Base-by-base conservation (phyloP, 1,140 invertebrate genomes). In the Lepidurus arcticus region DNA sequence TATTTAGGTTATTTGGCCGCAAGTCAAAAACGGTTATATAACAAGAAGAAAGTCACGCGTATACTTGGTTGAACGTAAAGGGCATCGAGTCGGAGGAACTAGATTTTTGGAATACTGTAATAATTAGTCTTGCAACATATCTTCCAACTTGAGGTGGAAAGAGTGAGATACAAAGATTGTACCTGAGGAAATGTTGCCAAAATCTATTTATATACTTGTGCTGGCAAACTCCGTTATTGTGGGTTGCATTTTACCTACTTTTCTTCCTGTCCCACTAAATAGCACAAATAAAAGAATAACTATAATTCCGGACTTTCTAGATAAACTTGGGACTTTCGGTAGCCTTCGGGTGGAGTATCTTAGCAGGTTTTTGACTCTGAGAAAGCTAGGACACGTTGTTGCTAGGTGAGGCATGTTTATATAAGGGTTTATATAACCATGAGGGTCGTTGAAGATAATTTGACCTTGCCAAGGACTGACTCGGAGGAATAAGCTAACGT, bases 271-370 rank as follows among this genome's bases (percentile, higher is more conserved):
- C 34, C 34, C 34, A 4, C 34, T 65, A 16, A 7, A 65, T 13
- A n/a, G 53, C n/a, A 65, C 1, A 4, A 65, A 10, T 16, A 21
- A 65, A 65, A 65, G 53, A 13, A 65, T 13, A 65, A 65, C 21
- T 65, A 53, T 53, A n/a, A 65, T 65, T 5, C 21, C 16, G 4
- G n/a, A 21, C 53, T 65, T 65, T 13, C 21, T n/a, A 65, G 53
- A n/a, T 65, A n/a, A 65, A 65, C 53, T 65, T 65, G 53, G 53
- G 53, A 65, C 53, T 65, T 65, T 65, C 13, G 13, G 53, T 13
- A 11, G 9, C 53, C 34, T 4, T 65, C 13, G 16, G 53, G 53
- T 21, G 6, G 53, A 65, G 53, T 65, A 65, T 65, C 16, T 65
- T 65, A 65, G 53, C 53, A 13, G 53, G 53, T 65, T 65, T 65